A percentile compares a stretch with the other conserved stretches of the same genome.
Conservation (phyloP, 1,140 invertebrate species). For the Goniozus legneri region DNA sequence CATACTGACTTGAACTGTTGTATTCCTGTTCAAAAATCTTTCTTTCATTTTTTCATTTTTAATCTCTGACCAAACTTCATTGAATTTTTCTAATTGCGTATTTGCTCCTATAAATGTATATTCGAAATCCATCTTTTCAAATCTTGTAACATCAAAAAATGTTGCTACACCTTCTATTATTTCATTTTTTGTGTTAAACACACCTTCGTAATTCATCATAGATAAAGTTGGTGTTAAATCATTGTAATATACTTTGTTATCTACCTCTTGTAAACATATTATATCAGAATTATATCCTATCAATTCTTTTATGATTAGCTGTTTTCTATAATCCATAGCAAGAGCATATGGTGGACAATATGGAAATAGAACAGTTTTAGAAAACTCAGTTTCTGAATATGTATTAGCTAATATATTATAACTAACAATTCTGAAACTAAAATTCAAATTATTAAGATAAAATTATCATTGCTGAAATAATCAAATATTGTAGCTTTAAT, state of each 20-base stretch:
- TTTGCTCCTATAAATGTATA: conserved; percentile 58
- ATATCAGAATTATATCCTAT: conserved; percentile 87
- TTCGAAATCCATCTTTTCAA: conserved; percentile 50
- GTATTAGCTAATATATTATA: conserved; percentile 89
- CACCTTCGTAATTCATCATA: conserved; percentile 57
- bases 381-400: conserved; percentile 79
- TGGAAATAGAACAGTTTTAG: conserved; percentile 68
- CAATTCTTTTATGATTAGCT: conserved; percentile 79
- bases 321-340: conserved; percentile 80
- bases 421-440: conserved; percentile 75
- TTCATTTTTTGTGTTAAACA: conserved; percentile 68
- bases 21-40: conserved; percentile 62
- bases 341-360: conserved; percentile 79
- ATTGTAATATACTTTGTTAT: conserved; percentile 71
- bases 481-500: conserved; percentile 12
- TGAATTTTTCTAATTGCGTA: conserved; percentile 57
- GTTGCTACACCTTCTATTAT: conserved; percentile 76
- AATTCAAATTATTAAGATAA: conserved; percentile 32
- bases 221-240: conserved; percentile 67
- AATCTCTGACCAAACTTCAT: conserved; percentile 60
- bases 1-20: conserved; percentile 54
- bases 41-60: conserved; percentile 61
- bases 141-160: conserved; percentile 68
- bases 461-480: neutral
- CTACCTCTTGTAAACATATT: conserved; percentile 91